These are phyloP conservation scores for Sisyra nigra DNA, from an alignment of 2,888 invertebrate species.

Conservation along the genomic window DNA sequence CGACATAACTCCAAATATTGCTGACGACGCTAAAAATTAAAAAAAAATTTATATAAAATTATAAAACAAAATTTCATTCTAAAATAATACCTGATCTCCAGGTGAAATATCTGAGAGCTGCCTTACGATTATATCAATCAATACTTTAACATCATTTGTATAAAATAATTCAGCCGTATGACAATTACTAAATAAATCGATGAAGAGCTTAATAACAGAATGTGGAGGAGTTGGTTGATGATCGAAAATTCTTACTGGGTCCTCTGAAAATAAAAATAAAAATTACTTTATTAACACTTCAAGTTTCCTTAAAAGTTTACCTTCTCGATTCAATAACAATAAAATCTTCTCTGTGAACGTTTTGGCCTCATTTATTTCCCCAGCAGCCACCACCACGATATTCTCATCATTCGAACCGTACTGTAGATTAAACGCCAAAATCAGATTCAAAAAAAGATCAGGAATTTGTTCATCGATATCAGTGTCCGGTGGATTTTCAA, in stretches of 20 bases:
- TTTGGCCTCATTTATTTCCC: conserved; percentile 56
- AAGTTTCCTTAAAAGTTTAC: conserved; percentile 27
- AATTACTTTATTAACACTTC: conserved; percentile 7
- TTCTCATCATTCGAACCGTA: conserved; percentile 52
- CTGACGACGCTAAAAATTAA: conserved; percentile 37
- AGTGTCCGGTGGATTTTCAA: conserved; percentile 64
- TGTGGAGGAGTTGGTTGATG: conserved; percentile 67
- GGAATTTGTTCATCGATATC: conserved; percentile 74
- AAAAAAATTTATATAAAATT: neutral
- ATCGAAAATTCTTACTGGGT: conserved; percentile 73
- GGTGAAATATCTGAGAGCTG: conserved; percentile 81
- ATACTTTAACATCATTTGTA: conserved; percentile 86
- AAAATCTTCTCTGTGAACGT: conserved; percentile 82
- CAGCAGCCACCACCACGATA: conserved; percentile 51
- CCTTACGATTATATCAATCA: conserved; percentile 83
- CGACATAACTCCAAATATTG: conserved; percentile 67
- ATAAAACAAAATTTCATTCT: too few relatives aligned
- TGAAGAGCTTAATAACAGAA: conserved; percentile 76
- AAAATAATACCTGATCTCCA: conserved; percentile 56
- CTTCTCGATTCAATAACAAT: conserved; percentile 78
- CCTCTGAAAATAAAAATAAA: conserved; percentile 39
- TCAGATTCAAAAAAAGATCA: conserved; percentile 66
- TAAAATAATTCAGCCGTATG: conserved; percentile 79
- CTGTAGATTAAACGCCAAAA: conserved; percentile 82
- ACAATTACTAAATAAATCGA: conserved; percentile 66